phyloP scores from a whole-genome alignment of 37 sponge, comb jelly and placozoan species.

The Tethya wilhelma region DNA sequence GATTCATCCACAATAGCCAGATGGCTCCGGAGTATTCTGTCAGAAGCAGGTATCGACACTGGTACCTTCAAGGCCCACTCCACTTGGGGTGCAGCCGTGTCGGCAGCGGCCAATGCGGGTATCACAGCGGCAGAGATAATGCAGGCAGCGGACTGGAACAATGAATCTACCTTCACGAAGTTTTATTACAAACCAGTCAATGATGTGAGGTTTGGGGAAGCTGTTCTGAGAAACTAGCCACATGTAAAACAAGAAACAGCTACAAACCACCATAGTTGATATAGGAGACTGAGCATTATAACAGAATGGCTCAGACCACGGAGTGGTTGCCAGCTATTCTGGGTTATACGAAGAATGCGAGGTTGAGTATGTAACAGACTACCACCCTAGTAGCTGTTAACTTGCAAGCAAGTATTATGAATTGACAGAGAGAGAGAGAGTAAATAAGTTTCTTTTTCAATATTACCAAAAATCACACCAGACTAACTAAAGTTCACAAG shows the following conservation, averaged over 20 bases:
- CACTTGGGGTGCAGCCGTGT: constrained; percentile 3
- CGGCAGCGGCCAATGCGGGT: constrained; percentile 16
- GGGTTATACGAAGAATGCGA: no score
- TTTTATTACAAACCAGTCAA: constrained; percentile 40
- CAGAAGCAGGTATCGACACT: constrained; percentile 34
- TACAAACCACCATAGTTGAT: constrained; percentile 28
- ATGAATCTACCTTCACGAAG: constrained; percentile 35
- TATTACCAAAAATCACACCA: no score
- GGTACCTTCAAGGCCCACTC: constrained; percentile 17
- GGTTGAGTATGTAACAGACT: no score
- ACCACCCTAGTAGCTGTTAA: no score
- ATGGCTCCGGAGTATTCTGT: constrained; percentile 33
- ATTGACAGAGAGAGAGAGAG: no score
- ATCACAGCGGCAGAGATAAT: constrained; percentile 32
- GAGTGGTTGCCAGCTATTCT: no score
- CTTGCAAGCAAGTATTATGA: no score
- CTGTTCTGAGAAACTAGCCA: constrained; percentile 15
- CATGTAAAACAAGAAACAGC: not conserved
- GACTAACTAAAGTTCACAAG: no score
- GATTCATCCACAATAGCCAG: constrained; percentile 36
- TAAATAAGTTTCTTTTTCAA: no score
- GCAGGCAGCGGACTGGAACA: constrained; percentile 53
- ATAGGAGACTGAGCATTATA: no score
- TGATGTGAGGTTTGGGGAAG: not conserved
- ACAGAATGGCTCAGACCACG: no score